phyloP scores from a whole-genome alignment of 1,140 invertebrate species.

The Belonocnema kinseyi region DNA sequence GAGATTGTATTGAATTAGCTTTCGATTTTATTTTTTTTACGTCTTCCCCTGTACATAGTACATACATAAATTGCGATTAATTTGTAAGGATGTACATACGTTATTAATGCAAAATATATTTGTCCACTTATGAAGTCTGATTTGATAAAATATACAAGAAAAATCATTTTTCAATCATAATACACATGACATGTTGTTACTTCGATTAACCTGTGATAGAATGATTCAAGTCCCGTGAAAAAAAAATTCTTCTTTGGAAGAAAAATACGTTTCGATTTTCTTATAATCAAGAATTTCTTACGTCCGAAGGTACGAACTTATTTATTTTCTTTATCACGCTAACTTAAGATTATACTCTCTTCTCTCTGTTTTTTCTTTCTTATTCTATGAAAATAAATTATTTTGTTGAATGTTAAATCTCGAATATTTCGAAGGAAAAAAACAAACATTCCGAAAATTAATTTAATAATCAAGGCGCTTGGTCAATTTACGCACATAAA shows the following conservation, averaged over 20 bases:
- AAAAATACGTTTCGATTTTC: neutral
- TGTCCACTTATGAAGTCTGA: slow-evolving; percentile 45
- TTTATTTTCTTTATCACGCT: slow-evolving; percentile 10
- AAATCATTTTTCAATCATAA: slow-evolving; percentile 32
- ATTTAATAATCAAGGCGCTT: neutral
- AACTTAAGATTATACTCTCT: slow-evolving; percentile 2
- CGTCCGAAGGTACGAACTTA: neutral
- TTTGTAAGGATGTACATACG: slow-evolving; percentile 41
- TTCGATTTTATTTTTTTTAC: slow-evolving; percentile 55
- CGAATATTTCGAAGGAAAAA: neutral
- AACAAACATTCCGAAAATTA: slow-evolving; percentile 1
- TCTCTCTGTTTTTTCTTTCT: neutral
- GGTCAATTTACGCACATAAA: too few relatives aligned
- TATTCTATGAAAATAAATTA: slow-evolving; percentile 13
- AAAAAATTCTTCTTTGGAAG: slow-evolving; percentile 8
- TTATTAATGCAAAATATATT: slow-evolving; percentile 46
- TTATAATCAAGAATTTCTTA: neutral
- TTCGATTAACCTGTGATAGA: slow-evolving; percentile 21
- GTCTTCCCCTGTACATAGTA: slow-evolving; percentile 55
- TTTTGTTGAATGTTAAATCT: slow-evolving; percentile 15
- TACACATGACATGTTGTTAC: slow-evolving; percentile 41
- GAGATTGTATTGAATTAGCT: slow-evolving; percentile 43
- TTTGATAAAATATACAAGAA: slow-evolving; percentile 25
- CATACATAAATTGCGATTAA: slow-evolving; percentile 39
- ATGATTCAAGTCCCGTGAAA: neutral